Evolutionary conservation across 2,888 invertebrate genomes (phyloP), one percentile per base, ranked within the genome.

Genomic region (Hipparchia semele): DNA sequence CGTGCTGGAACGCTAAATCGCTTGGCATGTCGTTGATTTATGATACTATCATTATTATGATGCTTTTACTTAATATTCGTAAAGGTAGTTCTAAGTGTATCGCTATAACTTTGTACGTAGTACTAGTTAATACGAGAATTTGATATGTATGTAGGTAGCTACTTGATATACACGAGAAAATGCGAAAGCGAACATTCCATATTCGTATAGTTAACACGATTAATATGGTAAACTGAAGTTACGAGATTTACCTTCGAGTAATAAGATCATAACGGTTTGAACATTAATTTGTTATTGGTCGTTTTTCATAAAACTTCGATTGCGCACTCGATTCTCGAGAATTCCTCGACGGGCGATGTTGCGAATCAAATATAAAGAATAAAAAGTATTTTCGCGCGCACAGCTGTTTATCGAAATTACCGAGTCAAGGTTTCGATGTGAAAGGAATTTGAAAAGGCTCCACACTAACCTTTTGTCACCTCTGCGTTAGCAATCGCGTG

Each of bases 301-400:
- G 65, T 45, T 58, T 78, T 77, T 78, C 76, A 74, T 80, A 79
- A 85, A 82, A 83, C 84, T 89, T 84, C 83, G 84, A 86, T 87
- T 87, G 86, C 81, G 81, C 80, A 81, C 83, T 83, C 85, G 86
- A 85, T 82, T 85, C 84, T 87, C 89, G 89, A 87, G 90, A 90
- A 89, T 87, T 86, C 80, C 83, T 84, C 82, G 83, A 82, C 80
- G 79, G 78, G 81, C 81, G 80, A 84, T 80, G 80, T 85, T 81
- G 80, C 80, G 75, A 80, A 80, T 79, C 79, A 75, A 80, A 78
- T 79, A 79, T 75, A 78, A 79, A 75, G 80, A 78, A 78, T 79
- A 76, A 78, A 79, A 81, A 61, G 33, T 64, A 70, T 71, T 73
- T 75, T 73, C 69, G 64, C 66, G 69, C 73, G 54, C 62, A 66